Base-by-base conservation (phyloP, 2,113 vertebrate genomes). In the Agapornis roseicollis region DNA sequence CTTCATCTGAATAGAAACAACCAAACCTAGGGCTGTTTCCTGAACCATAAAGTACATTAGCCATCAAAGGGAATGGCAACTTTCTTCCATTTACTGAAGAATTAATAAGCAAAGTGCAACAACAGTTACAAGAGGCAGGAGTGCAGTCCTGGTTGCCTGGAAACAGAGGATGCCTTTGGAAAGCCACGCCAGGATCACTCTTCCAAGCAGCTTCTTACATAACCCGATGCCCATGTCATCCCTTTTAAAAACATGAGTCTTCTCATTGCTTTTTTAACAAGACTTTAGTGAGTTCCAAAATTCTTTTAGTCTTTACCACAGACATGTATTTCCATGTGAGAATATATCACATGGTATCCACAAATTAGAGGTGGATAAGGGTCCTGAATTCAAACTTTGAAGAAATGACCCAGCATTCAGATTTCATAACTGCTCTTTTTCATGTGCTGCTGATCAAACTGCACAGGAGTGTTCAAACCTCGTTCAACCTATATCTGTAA, bases 1-100 rank as follows among this genome's bases (percentile, higher is more conserved):
- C 39, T 63, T 3, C 87, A 85, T 88, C 86, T 87, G 60, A 92
- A 91, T 82, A 78, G 72, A 86, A 89, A 33, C 69, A 74, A 79
- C 65, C 28, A 47, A 93, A 92, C 53, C 80, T 68, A 81, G 83
- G 52, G 52, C 65, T 93, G 93, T 84, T 95, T 79, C 78, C 63
- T 96, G 94, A 96, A 89, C 85, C 90, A 85, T 90, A 66, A 94
- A 94, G 85, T 94, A 76, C 90, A 84, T 94, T 78, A 92, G 80
- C 77, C 23, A 52, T 92, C 85, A 79, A 92, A 90, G 76, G 80
- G 68, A 96, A 85, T 56, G 65, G 72, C 90, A 97, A 76, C 61
- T 84, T 95, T 81, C 80, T 47, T 94, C 77, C 90, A 44, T 91
- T 95, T 90, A 56, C 85, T 92, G 63, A 88, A 92, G 92, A 93